Evolutionary conservation across 2,113 vertebrate species (phyloP).

Genomic region (Apodemus sylvaticus): DNA sequence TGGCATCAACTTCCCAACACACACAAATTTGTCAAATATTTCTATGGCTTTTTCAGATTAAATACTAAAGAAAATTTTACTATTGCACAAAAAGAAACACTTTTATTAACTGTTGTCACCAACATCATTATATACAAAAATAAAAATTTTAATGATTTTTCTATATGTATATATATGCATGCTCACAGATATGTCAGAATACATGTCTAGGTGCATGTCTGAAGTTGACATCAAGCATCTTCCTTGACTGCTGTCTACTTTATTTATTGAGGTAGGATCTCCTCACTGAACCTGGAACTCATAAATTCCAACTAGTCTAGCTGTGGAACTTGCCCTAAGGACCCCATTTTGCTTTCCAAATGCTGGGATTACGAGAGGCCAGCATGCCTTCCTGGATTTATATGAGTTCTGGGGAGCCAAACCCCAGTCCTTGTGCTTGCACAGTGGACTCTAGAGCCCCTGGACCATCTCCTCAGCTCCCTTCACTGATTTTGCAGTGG

Average conservation of each 20-base stretch:
- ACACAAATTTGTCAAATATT: not conserved
- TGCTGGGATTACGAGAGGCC: not conserved
- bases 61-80: not conserved
- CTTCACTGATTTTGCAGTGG: not conserved
- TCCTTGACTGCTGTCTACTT: not conserved
- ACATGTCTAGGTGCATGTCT: not conserved
- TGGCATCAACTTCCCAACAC: not conserved
- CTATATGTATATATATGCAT: not conserved
- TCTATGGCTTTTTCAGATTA: not conserved
- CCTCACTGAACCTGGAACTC: not conserved
- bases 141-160: not conserved
- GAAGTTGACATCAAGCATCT: not conserved
- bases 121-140: not conserved
- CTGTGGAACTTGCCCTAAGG: not conserved
- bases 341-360: not conserved
- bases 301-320: not conserved
- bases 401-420: not conserved
- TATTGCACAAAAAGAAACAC: not conserved
- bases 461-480: not conserved
- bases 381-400: not conserved
- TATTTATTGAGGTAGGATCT: not conserved
- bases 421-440: not conserved
- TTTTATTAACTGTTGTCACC: not conserved
- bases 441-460: not conserved
- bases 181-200: not conserved